A percentile compares a stretch with the other conserved stretches of the same genome.
These are phyloP conservation scores for Homarus americanus DNA, from an alignment of 1,140 invertebrate genomes.

Conservation along the genomic window DNA sequence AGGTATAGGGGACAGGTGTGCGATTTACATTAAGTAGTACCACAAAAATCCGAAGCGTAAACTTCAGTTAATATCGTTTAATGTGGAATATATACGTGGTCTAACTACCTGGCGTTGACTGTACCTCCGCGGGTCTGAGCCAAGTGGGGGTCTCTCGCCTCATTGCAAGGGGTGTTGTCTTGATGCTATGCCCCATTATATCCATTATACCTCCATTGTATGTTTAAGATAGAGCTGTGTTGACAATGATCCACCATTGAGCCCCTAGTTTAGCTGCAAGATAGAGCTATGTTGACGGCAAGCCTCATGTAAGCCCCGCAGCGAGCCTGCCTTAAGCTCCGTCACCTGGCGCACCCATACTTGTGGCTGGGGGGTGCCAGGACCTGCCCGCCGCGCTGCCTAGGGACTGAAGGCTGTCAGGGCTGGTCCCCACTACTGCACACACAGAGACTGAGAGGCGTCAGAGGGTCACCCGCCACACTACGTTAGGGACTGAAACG, in stretches of 20 bases:
- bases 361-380: no score
- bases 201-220: constrained; percentile 42
- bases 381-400: no score
- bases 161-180: constrained; percentile 29
- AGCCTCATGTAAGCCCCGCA: constrained; percentile 7
- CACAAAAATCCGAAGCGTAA: constrained; percentile 11
- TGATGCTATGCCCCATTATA: constrained; percentile 48
- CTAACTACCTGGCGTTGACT: neutral
- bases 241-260: constrained; percentile 37
- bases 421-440: no score
- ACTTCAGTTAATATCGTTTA: neutral
- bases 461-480: no score
- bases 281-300: constrained; percentile 39
- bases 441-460: neutral
- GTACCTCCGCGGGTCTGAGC: neutral
- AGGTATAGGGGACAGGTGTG: constrained; percentile 45
- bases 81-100: neutral
- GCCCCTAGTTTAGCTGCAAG: constrained; percentile 29
- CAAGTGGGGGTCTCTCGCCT: neutral
- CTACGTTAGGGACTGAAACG: no score
- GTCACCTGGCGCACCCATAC: neutral
- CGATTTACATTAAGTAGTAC: constrained; percentile 12
- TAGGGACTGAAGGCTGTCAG: no score
- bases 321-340: neutral
- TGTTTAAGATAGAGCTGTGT: constrained; percentile 38